Conservation (phyloP, 2,113 vertebrate species). For the Pristiophorus japonicus region DNA sequence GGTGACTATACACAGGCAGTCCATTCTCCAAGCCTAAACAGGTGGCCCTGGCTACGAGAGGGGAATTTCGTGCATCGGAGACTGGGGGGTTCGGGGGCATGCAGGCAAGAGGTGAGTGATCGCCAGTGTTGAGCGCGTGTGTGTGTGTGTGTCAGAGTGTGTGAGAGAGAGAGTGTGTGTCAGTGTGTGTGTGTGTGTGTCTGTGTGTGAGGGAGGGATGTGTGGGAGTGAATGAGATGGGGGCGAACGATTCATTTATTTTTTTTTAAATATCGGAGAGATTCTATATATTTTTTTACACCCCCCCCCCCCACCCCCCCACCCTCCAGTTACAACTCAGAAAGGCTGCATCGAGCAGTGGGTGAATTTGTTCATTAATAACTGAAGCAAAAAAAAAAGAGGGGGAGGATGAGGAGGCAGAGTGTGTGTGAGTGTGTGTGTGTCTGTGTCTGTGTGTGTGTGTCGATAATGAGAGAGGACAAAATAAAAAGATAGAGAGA, state of each 20-base stretch:
- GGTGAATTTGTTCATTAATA: not conserved
- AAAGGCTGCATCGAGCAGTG: not conserved
- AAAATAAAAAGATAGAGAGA: not conserved
- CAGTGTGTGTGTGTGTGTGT: not conserved
- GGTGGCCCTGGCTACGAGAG: slow-evolving; percentile 12
- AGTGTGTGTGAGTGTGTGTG: not conserved
- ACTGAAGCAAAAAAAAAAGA: not conserved
- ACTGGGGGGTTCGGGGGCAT: slow-evolving; percentile 30
- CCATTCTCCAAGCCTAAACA: slow-evolving; percentile 29
- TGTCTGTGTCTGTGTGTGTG: not conserved
- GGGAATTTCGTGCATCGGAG: slow-evolving; percentile 28
- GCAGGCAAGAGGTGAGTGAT: slow-evolving; percentile 6
- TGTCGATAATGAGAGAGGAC: not conserved
- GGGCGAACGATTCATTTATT: slow-evolving; percentile 5
- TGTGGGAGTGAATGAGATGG: not conserved
- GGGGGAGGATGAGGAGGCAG: not conserved
- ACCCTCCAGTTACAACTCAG: too few species aligned
- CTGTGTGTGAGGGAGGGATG: not conserved
- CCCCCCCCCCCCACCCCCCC: too few species aligned
- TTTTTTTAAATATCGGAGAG: slow-evolving; percentile 6
- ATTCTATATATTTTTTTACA: not conserved
- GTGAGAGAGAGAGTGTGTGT: not conserved
- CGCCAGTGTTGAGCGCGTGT: not conserved
- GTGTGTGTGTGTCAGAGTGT: not conserved
- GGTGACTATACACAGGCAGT: slow-evolving; percentile 37